Base-by-base conservation (phyloP, 2,113 vertebrate genomes). In the Paralichthys olivaceus region DNA sequence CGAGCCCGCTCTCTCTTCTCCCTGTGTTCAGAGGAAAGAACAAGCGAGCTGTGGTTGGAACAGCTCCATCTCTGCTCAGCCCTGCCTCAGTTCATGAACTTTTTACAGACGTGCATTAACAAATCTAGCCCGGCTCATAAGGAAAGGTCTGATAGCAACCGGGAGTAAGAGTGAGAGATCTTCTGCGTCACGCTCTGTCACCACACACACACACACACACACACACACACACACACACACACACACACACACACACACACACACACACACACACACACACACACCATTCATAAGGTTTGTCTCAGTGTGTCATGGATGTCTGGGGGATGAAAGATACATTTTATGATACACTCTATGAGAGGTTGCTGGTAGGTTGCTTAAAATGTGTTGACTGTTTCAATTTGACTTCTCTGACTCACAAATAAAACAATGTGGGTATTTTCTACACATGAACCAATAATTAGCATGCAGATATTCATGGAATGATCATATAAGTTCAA, bases 71-170 rank as follows among this genome's bases (percentile, higher is more conserved):
- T 64, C 45, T n/a, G 2, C 60, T 59, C 69, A 19, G 69, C 25
- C 62, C 56, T 12, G 63, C 76, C 59, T 70, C 66, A 40, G 68
- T 81, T 77, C 69, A 64, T 69, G 71, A 80, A 82, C 84, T 77
- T 84, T 89, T 84, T 79, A 74, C 79, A 85, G 71, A 77, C 28
- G 32, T 32, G 37, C 84, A 69, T 82, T 71, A 81, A 77, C 47
- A 71, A 77, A 88, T 83, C 79, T 62, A 59, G 55, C 45, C 47
- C 13, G 4, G 67, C 67, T 81, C 61, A 60, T 81, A 67, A 75
- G 86, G 81, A 79, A 59, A 57, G 57, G 40, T 45, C 69, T 67
- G 72, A 79, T 69, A 81, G 75, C 25, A 64, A 77, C 72, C 75
- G 78, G 75, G 84, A 84, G 75, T 56, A 73, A 73, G 37, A 86